phyloP scores from a whole-genome alignment of 1,140 invertebrate genomes.

The Zeugodacus cucurbitae region DNA sequence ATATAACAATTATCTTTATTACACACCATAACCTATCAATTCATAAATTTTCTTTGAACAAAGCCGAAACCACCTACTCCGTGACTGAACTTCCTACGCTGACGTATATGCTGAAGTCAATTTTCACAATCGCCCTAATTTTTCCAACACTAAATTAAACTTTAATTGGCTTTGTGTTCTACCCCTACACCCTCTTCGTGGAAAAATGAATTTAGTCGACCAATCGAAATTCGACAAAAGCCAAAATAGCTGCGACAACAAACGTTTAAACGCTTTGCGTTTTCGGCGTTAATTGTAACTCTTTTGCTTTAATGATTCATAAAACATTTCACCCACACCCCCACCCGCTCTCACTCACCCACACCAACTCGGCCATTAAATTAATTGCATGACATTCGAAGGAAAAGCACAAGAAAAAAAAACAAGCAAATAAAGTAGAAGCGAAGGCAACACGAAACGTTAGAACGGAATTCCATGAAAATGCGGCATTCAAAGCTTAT shows the following conservation, averaged over 20 bases:
- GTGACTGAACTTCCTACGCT: too few species aligned
- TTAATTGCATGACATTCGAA: neutral
- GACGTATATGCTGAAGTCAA: too few species aligned
- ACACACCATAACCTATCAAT: too few species aligned
- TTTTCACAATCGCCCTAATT: too few species aligned
- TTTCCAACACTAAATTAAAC: neutral
- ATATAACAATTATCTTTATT: too few species aligned
- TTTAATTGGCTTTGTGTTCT: neutral
- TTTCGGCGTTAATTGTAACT: neutral
- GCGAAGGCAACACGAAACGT: neutral
- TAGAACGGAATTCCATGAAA: neutral
- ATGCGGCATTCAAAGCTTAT: neutral
- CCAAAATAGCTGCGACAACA: neutral
- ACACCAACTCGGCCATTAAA: neutral
- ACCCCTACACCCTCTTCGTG: neutral
- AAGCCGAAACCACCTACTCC: too few species aligned
- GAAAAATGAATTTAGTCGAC: neutral
- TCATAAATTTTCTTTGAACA: too few species aligned
- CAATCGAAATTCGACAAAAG: neutral
- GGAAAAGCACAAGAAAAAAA: neutral
- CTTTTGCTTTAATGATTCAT: neutral
- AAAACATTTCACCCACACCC: constrained; percentile 13
- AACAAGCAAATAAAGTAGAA: neutral
- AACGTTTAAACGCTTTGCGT: neutral
- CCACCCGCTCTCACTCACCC: neutral